phyloP scores from a whole-genome alignment of 2,888 invertebrate genomes.

The Cataglyphis altisquamis region DNA sequence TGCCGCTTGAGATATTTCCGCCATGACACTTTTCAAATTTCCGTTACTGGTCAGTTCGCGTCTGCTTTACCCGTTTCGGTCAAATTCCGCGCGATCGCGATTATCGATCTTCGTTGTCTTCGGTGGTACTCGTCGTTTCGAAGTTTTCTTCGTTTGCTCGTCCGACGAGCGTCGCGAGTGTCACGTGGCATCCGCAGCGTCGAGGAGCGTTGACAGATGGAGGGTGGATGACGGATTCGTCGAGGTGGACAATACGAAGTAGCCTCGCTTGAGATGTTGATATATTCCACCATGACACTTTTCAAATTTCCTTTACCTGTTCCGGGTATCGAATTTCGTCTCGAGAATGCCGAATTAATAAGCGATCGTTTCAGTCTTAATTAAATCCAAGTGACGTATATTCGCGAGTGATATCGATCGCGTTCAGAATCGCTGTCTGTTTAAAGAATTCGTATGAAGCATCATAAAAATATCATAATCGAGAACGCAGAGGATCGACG shows the following conservation, averaged over 20 bases:
- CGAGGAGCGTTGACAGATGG: not conserved
- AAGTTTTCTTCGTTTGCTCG: not conserved
- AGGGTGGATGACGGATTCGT: not conserved
- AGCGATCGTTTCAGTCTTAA: not conserved
- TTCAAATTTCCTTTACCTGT: not conserved
- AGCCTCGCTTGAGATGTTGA: not conserved
- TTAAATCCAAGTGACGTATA: not conserved
- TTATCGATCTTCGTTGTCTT: not conserved
- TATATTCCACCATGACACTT: not conserved
- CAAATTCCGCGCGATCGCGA: not conserved
- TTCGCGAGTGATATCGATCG: not conserved
- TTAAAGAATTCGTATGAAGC: not conserved
- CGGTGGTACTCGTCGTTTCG: not conserved
- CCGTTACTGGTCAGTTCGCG: not conserved
- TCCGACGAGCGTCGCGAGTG: not conserved
- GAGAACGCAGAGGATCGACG: not conserved
- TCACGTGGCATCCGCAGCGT: not conserved
- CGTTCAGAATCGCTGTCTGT: not conserved
- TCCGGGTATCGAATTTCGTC: not conserved
- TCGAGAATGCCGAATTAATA: not conserved
- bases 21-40: not conserved
- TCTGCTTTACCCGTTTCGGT: not conserved
- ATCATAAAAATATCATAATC: not conserved
- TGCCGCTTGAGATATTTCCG: not conserved
- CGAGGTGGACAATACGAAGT: not conserved